Conservation (phyloP, 2,888 invertebrate genomes). For the Hyalella azteca region DNA sequence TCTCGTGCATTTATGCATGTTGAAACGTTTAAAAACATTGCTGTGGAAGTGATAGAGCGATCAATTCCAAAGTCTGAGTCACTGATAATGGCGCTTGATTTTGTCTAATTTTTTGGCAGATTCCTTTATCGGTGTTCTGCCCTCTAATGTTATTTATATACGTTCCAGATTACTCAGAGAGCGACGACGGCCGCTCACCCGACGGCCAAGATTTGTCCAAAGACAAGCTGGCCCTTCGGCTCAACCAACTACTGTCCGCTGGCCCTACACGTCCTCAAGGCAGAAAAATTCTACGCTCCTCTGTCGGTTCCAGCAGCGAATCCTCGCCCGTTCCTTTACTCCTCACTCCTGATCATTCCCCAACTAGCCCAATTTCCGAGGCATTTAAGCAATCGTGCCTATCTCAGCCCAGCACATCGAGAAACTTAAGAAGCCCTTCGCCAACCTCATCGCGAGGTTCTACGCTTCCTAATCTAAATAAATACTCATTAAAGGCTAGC, state of each 20-base stretch:
- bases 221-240: constrained; percentile 46
- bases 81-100: too few relatives aligned
- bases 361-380: not conserved
- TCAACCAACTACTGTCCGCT: constrained; percentile 52
- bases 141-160: too few relatives aligned
- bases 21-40: too few relatives aligned
- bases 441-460: constrained; percentile 1
- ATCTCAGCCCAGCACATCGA: not conserved
- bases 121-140: too few relatives aligned
- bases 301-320: constrained; percentile 49
- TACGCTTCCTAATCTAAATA: not conserved
- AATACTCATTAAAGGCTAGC: constrained; percentile 6
- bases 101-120: too few relatives aligned
- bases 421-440: not conserved
- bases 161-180: constrained; percentile 24
- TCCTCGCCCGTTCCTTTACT: constrained; percentile 55
- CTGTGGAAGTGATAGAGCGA: too few relatives aligned
- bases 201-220: constrained; percentile 38
- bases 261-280: constrained; percentile 50
- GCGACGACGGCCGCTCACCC: not conserved
- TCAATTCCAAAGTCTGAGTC: too few relatives aligned
- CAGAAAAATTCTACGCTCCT: constrained; percentile 48
- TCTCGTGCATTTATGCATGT: too few relatives aligned
- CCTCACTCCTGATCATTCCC: constrained; percentile 48
- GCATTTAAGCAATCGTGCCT: not conserved